phyloP scores from a whole-genome alignment of 1,140 invertebrate species.

The Schlechtendalia chinensis region DNA sequence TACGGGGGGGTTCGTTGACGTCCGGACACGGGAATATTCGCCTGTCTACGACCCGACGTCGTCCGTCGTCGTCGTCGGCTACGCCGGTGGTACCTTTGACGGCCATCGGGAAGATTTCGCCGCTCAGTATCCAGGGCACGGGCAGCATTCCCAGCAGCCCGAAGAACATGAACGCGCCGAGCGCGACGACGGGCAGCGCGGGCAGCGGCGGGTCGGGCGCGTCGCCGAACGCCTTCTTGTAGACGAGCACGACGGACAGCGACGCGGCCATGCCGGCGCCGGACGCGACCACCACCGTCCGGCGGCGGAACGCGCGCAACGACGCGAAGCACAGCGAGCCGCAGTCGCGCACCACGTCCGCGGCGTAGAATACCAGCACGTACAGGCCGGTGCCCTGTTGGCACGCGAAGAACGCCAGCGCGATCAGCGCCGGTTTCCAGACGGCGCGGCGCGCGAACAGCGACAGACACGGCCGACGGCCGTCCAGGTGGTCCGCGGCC shows the following conservation, averaged over 20 bases:
- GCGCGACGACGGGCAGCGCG: conserved; percentile 62
- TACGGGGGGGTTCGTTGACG: no score
- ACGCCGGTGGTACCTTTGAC: conserved; percentile 64
- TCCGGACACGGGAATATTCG: no score
- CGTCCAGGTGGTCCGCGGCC: no score
- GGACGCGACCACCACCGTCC: conserved; percentile 65
- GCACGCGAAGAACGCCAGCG: conserved; percentile 66
- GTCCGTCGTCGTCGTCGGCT: no score
- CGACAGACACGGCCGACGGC: no score
- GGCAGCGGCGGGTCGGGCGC: conserved; percentile 51
- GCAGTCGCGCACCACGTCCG: conserved; percentile 65
- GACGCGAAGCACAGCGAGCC: not conserved
- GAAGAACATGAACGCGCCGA: conserved; percentile 67
- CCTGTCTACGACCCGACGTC: no score
- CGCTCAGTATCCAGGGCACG: conserved; percentile 72
- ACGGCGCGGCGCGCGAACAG: conserved; percentile 53
- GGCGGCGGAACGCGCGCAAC: conserved; percentile 65
- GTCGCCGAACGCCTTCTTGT: conserved; percentile 55
- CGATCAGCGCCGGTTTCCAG: conserved; percentile 65
- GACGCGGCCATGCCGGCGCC: conserved; percentile 65
- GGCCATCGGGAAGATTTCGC: conserved; percentile 68
- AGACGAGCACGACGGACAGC: conserved; percentile 55
- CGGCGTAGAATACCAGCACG: conserved; percentile 73
- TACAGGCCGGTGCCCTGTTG: conserved; percentile 73
- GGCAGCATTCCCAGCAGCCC: conserved; percentile 72